These are phyloP conservation scores for Luidia sarsii DNA, from an alignment of 53 echinoderm and acorn worm species.

Conservation along the genomic window DNA sequence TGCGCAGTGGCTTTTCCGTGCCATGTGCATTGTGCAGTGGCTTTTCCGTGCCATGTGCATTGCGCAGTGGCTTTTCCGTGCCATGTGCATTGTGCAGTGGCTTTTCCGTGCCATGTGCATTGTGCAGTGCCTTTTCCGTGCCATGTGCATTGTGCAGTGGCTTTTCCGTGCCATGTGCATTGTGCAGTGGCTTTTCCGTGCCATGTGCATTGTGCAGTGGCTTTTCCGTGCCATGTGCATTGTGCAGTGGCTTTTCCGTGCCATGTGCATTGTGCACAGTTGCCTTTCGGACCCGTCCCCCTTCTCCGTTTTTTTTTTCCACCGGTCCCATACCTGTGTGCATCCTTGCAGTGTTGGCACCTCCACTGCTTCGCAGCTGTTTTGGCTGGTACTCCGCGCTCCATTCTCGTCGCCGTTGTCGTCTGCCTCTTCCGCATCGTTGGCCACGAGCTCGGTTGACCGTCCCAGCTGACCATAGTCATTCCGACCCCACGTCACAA, in stretches of 20 bases:
- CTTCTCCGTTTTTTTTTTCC: neutral
- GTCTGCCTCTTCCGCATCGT: slow-evolving; percentile 9
- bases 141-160: no score
- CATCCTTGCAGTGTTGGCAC: slow-evolving; percentile 39
- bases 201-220: no score
- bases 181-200: no score
- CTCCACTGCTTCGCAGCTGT: slow-evolving; percentile 49
- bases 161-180: no score
- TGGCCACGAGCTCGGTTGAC: neutral
- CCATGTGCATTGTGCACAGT: neutral
- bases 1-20: no score
- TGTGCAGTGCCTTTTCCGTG: no score
- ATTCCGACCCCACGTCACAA: slow-evolving; percentile 87
- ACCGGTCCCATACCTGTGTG: slow-evolving; percentile 11
- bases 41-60: no score
- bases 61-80: no score
- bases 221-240: no score
- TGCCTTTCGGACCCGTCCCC: neutral
- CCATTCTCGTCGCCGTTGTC: slow-evolving; percentile 33
- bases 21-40: no score
- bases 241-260: neutral
- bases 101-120: no score
- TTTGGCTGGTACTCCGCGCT: slow-evolving; percentile 7
- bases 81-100: no score
- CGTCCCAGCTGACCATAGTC: slow-evolving; percentile 91